These are phyloP conservation scores for Listronotus oregonensis DNA, from an alignment of 1,140 invertebrate species.

Conservation along the genomic window DNA sequence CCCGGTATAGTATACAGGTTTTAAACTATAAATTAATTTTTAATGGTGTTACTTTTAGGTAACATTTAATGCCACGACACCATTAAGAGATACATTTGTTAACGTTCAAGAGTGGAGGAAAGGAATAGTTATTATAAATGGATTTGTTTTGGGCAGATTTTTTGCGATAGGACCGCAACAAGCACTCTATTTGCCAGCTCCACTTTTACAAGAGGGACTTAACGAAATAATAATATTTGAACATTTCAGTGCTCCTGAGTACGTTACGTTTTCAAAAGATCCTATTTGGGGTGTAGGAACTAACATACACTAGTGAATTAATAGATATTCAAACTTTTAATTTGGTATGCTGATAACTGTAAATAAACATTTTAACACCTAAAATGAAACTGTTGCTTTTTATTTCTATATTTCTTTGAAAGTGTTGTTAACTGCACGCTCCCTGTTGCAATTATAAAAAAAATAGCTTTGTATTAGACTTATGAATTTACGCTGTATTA, in stretches of 20 bases:
- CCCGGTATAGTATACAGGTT: no score
- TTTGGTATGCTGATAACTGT: no score
- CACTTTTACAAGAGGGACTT: slow-evolving; percentile 58
- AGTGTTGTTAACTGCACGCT: no score
- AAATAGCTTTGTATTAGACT: no score
- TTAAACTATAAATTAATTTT: neutral
- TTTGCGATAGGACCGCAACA: slow-evolving; percentile 62
- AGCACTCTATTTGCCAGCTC: slow-evolving; percentile 65
- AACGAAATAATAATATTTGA: slow-evolving; percentile 59
- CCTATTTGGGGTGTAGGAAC: slow-evolving; percentile 41
- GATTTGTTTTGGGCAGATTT: slow-evolving; percentile 68
- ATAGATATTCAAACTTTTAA: no score
- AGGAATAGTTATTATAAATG: slow-evolving; percentile 69
- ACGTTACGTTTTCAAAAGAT: slow-evolving; percentile 38
- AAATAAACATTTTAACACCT: no score
- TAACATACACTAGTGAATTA: slow-evolving; percentile 57
- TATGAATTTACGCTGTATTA: no score
- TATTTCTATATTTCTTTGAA: no score
- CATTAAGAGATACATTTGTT: slow-evolving; percentile 48
- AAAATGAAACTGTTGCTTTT: no score
- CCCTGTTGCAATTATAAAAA: no score
- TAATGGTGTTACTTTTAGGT: slow-evolving; percentile 26
- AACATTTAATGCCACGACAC: slow-evolving; percentile 38
- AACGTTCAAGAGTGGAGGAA: slow-evolving; percentile 59
- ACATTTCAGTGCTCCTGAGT: slow-evolving; percentile 46